Conservation (phyloP, 2,113 vertebrate genomes). For the Hippocampus mohnikei region DNA sequence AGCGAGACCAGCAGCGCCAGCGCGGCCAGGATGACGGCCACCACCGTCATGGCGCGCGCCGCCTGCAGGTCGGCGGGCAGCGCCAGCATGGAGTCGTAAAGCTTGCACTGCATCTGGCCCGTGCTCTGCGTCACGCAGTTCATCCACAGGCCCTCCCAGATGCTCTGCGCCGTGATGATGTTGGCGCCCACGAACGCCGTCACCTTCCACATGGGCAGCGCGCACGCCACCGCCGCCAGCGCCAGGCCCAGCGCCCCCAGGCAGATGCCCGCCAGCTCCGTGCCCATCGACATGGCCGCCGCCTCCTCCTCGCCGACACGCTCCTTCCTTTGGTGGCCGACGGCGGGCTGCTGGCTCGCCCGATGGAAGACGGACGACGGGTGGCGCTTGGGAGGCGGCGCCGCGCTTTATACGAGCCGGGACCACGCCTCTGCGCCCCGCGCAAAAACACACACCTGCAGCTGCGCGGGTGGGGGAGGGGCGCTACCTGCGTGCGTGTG, state of each 20-base stretch:
- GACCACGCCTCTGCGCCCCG: conserved; percentile 45
- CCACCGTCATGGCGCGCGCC: conserved; percentile 70
- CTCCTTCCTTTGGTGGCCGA: background rate
- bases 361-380: background rate
- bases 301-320: background rate
- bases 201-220: conserved; percentile 76
- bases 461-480: conserved; percentile 27
- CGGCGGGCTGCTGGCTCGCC: too few species aligned
- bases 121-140: conserved; percentile 76
- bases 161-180: conserved; percentile 73
- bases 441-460: conserved; percentile 29
- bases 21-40: conserved; percentile 70
- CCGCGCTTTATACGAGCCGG: conserved; percentile 67
- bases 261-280: conserved; percentile 75
- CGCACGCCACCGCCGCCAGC: conserved; percentile 66
- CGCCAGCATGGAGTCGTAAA: conserved; percentile 76
- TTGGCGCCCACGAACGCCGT: conserved; percentile 73
- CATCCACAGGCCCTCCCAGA: conserved; percentile 79
- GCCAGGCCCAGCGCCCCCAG: conserved; percentile 71
- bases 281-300: conserved; percentile 71
- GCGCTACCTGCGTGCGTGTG: conserved; percentile 6
- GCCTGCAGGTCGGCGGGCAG: conserved; percentile 72
- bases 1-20: conserved; percentile 71
- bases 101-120: conserved; percentile 79
- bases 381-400: conserved; percentile 36